Base-by-base conservation (phyloP, 2,888 invertebrate species). In the Rhogogaster chlorosoma region DNA sequence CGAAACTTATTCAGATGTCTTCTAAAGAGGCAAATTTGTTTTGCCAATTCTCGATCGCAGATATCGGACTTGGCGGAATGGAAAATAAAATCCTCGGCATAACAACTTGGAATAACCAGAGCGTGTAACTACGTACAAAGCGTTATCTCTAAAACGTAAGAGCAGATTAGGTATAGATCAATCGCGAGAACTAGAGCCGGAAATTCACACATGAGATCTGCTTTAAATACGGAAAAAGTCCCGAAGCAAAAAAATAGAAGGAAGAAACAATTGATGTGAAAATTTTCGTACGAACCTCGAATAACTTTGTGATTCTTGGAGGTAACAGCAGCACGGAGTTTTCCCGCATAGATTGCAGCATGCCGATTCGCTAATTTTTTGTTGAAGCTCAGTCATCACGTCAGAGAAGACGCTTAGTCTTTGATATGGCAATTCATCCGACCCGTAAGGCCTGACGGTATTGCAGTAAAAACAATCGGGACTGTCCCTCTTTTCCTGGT, bases 341-440 rank as follows among this genome's bases (percentile, higher is more conserved):
- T 86, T 88, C 77, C 86, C 85, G 64, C 92, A 91, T 4, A 85
- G 73, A 9, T 88, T 86, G 49, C 90, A 91, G 70, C 87, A 88
- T 18, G 86, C 84, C 1, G 89, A 88, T 18, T 88, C 88, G 84
- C 88, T 89, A 12, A 92, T 89, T 86, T 90, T 92, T 45, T 89
- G 87, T 70, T 92, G 90, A 29, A 92, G 84, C 84, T 92, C 92
- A 82, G 80, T 88, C 89, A 92, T 89, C 32, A 92, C 90, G 49
- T 91, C 87, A 2, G 90, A 91, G 84, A 91, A 92, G 4, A 87
- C 88, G 18, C 86, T 86, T 4, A 87, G 71, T 45, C 90, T 89
- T 80, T 92, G 91, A 87, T 91, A 90, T 70, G 91, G 88, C 5
- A 91, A 87, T 64, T 88, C 88, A 2, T 89, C 88, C 9, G 87